Evolutionary conservation across 2,797 vertebrate species (phyloP), one percentile per base, ranked within the genome.

Genomic region (Cottoperca gobio): DNA sequence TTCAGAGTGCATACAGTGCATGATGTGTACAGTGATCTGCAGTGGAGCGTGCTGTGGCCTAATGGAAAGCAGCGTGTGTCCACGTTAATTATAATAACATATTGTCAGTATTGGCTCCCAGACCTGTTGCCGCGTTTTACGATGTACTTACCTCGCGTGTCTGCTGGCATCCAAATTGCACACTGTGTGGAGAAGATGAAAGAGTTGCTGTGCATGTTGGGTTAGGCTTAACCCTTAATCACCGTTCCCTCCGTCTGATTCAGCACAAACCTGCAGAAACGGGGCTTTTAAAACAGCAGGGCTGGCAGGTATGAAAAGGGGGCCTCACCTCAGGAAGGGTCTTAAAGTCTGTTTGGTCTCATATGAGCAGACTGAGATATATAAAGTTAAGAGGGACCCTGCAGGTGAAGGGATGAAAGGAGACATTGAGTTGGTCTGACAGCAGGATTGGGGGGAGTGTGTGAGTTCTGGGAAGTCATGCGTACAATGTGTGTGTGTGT

Each of bases 41-140:
- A 42, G 46, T 26, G 71, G 28, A 59, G 63, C 55, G 53, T 26
- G 75, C 23, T 28, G 43, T 4, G 40, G 39, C 39, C 28, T 54
- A 65, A 87, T 71, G 77, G 73, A 74, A 78, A 84, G 73, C 89
- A 77, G 85, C 83, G 78, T 82, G 83, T 73, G 86, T 84, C 73
- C 62, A 59, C 48, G 52, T 73, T 75, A 70, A 86, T 76, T 75
- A 35, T 81, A 85, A 76, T 77, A 81, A 86, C 88, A 76, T 6
- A 43, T 73, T 42, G 76, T 78, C 71, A 68, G 61, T 23, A 70
- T 83, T 33, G 69, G 69, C 70, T 59, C 58, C 8, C 58, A 85
- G 83, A 92, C 87, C 89, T 88, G 90, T 86, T 87, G 91, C 75
- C 67, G 76, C 42, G 28, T 84, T 91, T 91, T 89, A 93, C 64